Evolutionary conservation across 2,888 invertebrate species (phyloP).

Genomic region (Pristionchus maxplancki): DNA sequence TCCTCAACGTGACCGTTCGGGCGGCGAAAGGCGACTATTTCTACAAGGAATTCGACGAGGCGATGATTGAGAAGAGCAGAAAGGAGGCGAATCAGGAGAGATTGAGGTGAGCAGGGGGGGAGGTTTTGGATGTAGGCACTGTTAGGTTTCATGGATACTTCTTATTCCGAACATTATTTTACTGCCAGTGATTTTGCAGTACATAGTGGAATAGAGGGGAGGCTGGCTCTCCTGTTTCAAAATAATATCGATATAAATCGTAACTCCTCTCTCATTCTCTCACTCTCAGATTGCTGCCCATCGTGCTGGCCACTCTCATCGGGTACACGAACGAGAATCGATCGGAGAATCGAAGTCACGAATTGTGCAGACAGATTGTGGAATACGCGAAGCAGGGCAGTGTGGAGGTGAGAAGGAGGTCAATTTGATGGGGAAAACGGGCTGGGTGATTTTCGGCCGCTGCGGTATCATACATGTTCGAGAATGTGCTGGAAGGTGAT

Average conservation of each 20-base stretch:
- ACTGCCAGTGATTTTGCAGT: neutral
- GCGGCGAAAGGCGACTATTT: conserved; percentile 5
- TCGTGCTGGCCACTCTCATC: conserved; percentile 35
- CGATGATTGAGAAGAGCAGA: conserved; percentile 24
- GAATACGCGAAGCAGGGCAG: conserved; percentile 48
- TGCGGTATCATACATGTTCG: no score
- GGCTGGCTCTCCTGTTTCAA: neutral
- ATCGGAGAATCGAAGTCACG: conserved; percentile 50
- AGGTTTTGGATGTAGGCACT: neutral
- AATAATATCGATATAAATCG: neutral
- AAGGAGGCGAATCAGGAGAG: conserved; percentile 3
- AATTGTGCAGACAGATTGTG: conserved; percentile 48
- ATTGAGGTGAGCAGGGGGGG: neutral
- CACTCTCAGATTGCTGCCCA: conserved; percentile 14
- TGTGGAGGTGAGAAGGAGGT: conserved; percentile 26
- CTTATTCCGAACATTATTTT: neutral
- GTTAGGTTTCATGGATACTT: neutral
- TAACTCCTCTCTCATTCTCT: neutral
- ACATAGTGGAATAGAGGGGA: neutral
- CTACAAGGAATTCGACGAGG: conserved; percentile 40
- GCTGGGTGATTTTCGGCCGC: no score
- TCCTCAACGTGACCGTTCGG: neutral
- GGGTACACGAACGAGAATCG: neutral
- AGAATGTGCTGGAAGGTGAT: no score
- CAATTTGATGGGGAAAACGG: neutral